Base-by-base conservation (phyloP, 2,113 vertebrate species). In the Pollachius pollachius region DNA sequence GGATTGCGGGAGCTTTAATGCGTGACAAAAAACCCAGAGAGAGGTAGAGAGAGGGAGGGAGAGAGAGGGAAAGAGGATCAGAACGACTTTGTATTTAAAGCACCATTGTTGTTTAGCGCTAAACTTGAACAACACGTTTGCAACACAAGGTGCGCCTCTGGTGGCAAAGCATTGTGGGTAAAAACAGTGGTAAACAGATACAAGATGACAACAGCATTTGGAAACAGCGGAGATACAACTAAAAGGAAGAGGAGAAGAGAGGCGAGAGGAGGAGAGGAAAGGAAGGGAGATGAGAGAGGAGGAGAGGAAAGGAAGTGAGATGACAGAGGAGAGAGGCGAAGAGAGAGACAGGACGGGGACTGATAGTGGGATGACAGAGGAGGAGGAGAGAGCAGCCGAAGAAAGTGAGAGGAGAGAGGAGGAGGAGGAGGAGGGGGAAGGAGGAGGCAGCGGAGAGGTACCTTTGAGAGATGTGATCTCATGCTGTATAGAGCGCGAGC, bases 391-490 rank as follows among this genome's bases (percentile, higher is more conserved):
- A 34, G 30, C 30, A 34, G 30, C 30, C 30, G 6, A 34, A 34
- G 30, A 34, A 4, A 34, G 30, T 34, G 30, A 34, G 30, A 7
- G 30, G 2, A 3, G 30, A 34, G 30, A 34, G 54, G 54, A 57
- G 54, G 54, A 57, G 54, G 54, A 48, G 54, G n/a, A 57, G 15
- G 54, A n/a, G 54, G 54, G 54, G 13, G 54, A 5, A 87, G 54
- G 54, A 71, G 67, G 25, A 79, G 85, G 82, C 27, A 64, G 65
- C 67, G 34, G 12, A 41, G 52, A 37, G 80, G 79, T 94, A 96
- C 95, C 95, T 97, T 96, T 96, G 8, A 97, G 94, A 70, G 95
- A 95, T 88, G 87, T 93, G 93, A 97, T 97, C 90, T 97, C 95
- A 1, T 94, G 92, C 88, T 97, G 95, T 83, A 97, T 97, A 70